A percentile compares a stretch with the other conserved stretches of the same genome.
These are phyloP conservation scores for Seriola quinqueradiata DNA, from an alignment of 2,113 vertebrate species.

Conservation along the genomic window DNA sequence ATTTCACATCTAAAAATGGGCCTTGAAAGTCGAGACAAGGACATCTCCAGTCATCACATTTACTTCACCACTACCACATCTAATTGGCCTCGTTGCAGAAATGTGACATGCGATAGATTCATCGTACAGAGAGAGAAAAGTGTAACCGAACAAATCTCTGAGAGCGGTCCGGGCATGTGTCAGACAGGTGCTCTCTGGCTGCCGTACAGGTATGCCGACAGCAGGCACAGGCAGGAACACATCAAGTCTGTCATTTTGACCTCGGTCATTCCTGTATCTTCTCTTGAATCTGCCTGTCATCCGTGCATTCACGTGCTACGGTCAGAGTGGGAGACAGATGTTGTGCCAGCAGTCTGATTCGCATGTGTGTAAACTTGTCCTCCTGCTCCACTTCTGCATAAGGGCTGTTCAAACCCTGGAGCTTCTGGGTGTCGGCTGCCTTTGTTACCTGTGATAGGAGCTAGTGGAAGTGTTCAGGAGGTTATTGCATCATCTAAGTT, in stretches of 20 bases:
- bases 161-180: not conserved
- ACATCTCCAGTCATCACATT: not conserved
- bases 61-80: too few species aligned
- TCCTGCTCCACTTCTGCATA: not conserved
- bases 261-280: slow-evolving; percentile 23
- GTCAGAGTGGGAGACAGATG: slow-evolving; percentile 1
- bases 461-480: not conserved
- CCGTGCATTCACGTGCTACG: not conserved
- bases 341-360: slow-evolving; percentile 21
- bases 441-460: not conserved
- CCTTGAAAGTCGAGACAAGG: not conserved
- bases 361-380: slow-evolving; percentile 30
- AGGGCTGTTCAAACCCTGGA: not conserved
- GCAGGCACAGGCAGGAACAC: slow-evolving; percentile 38
- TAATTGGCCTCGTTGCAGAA: not conserved
- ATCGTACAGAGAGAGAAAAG: not conserved
- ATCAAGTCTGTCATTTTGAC: slow-evolving; percentile 10
- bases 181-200: not conserved
- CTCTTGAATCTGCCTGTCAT: slow-evolving; percentile 16
- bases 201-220: slow-evolving; percentile 18
- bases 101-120: not conserved
- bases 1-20: not conserved
- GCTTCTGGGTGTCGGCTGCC: not conserved
- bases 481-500: too few species aligned
- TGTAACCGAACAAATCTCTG: not conserved